Percentiles rank a stretch among this genome's conserved stretches.
phyloP scores from a whole-genome alignment of 2,888 invertebrate species.

The Omphaloscelis lunosa region DNA sequence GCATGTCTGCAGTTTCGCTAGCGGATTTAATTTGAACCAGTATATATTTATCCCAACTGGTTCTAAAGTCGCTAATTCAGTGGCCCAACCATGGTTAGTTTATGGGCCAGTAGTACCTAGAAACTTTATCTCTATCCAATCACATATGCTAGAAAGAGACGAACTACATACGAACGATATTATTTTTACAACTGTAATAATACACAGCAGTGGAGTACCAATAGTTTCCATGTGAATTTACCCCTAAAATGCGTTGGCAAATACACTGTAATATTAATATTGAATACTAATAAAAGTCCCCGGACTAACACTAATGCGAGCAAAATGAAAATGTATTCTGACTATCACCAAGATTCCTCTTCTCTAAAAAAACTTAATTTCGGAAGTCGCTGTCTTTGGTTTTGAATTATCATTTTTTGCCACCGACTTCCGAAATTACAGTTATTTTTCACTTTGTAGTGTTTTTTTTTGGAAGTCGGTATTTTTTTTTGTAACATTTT shows the following conservation, averaged over 20 bases:
- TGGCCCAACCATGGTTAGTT: conserved; percentile 48
- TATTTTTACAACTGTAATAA: conserved; percentile 57
- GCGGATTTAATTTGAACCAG: too few relatives aligned
- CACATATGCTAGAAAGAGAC: conserved; percentile 57
- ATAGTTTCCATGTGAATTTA: conserved; percentile 46
- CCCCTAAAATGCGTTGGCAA: conserved; percentile 42
- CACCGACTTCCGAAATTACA: too few relatives aligned
- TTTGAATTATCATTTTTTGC: too few relatives aligned
- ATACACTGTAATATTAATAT: conserved; percentile 24
- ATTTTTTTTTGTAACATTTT: too few relatives aligned
- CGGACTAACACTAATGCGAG: not conserved
- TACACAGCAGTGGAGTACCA: conserved; percentile 40
- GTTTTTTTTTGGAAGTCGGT: too few relatives aligned
- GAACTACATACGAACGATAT: conserved; percentile 46
- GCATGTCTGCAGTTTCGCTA: too few relatives aligned
- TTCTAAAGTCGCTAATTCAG: conserved; percentile 34
- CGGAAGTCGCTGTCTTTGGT: too few relatives aligned
- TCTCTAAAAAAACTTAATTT: too few relatives aligned
- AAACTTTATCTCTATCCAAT: conserved; percentile 54
- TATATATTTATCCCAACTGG: too few relatives aligned
- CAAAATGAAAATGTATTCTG: not conserved
- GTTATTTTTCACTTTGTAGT: too few relatives aligned
- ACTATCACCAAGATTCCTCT: not conserved
- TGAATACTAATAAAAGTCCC: conserved; percentile 39
- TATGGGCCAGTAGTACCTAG: conserved; percentile 53